Percentiles rank a stretch among this genome's conserved stretches.
Evolutionary conservation across 2,888 invertebrate species (phyloP).

Genomic region (Drosophila leonis): DNA sequence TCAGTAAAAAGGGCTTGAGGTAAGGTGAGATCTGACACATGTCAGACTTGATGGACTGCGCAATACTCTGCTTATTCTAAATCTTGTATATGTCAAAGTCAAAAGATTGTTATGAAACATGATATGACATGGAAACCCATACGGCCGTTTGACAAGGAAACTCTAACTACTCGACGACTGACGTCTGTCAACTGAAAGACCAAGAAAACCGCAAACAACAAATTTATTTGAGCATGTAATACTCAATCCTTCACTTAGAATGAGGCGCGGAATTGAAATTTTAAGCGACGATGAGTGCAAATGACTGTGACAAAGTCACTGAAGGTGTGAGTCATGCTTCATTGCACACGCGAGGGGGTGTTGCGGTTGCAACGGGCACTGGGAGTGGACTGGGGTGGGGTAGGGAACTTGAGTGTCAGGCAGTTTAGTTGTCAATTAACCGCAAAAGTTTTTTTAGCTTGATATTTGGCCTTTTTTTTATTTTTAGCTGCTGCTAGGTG

Average conservation of each 20-base stretch:
- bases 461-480: conserved; percentile 36
- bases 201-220: conserved; percentile 35
- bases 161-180: conserved; percentile 25
- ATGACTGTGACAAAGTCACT: conserved; percentile 65
- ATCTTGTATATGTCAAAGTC: neutral
- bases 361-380: neutral
- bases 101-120: neutral
- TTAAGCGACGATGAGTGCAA: conserved; percentile 46
- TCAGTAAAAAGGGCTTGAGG: conserved; percentile 20
- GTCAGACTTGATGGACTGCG: neutral
- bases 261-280: conserved; percentile 47
- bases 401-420: conserved; percentile 18
- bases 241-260: conserved; percentile 43
- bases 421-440: conserved; percentile 72
- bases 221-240: conserved; percentile 15
- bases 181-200: conserved; percentile 17
- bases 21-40: conserved; percentile 12
- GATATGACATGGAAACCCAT: neutral
- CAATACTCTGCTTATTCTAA: neutral
- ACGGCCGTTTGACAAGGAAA: conserved; percentile 24
- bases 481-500: conserved; percentile 9
- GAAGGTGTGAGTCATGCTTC: conserved; percentile 68
- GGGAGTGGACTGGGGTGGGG: neutral
- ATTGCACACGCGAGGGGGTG: conserved; percentile 50
- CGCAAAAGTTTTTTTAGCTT: conserved; percentile 45